These are phyloP conservation scores for Stenotaenia linearis DNA, from an alignment of 2,888 invertebrate genomes.

Conservation along the genomic window DNA sequence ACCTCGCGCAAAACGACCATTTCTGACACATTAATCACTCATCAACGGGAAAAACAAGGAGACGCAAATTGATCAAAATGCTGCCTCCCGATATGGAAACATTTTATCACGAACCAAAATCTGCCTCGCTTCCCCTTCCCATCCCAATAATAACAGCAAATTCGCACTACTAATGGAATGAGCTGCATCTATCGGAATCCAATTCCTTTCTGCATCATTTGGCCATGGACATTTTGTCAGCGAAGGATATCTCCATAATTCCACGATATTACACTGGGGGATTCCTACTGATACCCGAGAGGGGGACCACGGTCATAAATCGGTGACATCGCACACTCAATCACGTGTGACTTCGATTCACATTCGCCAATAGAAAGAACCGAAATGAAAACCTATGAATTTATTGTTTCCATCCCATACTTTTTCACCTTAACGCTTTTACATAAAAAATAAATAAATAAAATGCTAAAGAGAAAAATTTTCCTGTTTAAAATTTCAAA, in stretches of 20 bases:
- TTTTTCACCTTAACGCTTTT: neutral
- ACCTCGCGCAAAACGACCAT: neutral
- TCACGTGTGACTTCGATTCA: slow-evolving; percentile 23
- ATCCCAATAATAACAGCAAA: slow-evolving; percentile 19
- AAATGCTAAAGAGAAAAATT: neutral
- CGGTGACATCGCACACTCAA: slow-evolving; percentile 6
- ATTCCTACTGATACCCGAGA: slow-evolving; percentile 21
- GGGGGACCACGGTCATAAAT: slow-evolving; percentile 16
- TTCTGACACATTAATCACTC: slow-evolving; percentile 24
- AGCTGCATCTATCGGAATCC: slow-evolving; percentile 24
- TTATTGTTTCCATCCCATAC: neutral
- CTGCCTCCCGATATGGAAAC: slow-evolving; percentile 3
- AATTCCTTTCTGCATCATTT: slow-evolving; percentile 26
- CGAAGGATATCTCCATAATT: slow-evolving; percentile 21
- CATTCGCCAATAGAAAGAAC: neutral
- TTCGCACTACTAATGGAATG: slow-evolving; percentile 19
- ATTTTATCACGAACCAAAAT: slow-evolving; percentile 7
- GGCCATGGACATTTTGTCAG: slow-evolving; percentile 26
- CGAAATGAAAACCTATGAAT: neutral
- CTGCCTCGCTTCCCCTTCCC: neutral
- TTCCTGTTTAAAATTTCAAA: no score
- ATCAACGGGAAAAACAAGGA: slow-evolving; percentile 2
- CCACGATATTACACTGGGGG: slow-evolving; percentile 26
- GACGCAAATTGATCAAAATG: slow-evolving; percentile 19
- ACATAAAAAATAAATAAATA: neutral